Evolutionary conservation across 2,797 vertebrate species (phyloP).

Genomic region (Caiman crocodilus): DNA sequence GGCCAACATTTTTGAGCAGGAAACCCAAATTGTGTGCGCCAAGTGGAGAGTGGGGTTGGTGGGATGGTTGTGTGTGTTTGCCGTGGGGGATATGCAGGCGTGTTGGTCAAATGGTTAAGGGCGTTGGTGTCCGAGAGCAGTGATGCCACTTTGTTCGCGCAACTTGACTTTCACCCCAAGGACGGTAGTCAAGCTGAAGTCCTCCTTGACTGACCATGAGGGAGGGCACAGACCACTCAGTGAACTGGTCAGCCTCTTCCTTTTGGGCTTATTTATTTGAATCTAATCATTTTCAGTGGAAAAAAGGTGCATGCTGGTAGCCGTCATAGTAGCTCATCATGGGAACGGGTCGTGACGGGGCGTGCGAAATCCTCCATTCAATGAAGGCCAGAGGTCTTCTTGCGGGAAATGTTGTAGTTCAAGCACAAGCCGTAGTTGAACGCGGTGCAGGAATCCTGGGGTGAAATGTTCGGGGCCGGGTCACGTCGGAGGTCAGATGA

Average conservation of each 20-base stretch:
- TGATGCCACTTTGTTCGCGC: not conserved
- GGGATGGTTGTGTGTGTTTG: not conserved
- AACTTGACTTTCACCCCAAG: not conserved
- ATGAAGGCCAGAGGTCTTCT: not conserved
- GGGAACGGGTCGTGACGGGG: not conserved
- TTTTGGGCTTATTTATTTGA: not conserved
- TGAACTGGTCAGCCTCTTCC: not conserved
- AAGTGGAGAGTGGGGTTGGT: conserved; percentile 22
- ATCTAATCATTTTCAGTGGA: not conserved
- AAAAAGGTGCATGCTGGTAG: not conserved
- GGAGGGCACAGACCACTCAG: not conserved
- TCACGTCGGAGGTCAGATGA: not conserved
- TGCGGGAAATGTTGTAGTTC: conserved; percentile 1
- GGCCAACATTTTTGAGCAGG: conserved; percentile 4
- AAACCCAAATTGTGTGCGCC: conserved; percentile 21
- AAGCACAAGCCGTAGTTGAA: not conserved
- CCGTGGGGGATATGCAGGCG: conserved; percentile 16
- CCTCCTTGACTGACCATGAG: not conserved
- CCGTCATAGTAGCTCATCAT: not conserved
- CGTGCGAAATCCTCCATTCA: not conserved
- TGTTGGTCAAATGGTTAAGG: conserved; percentile 39
- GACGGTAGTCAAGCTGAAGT: not conserved
- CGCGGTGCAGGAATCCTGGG: not conserved
- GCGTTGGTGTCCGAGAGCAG: conserved; percentile 45
- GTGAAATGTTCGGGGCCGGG: not conserved